Percentiles rank a stretch among this genome's conserved stretches.
Evolutionary conservation across 2,113 vertebrate genomes (phyloP).

Genomic region (Lepus europaeus): DNA sequence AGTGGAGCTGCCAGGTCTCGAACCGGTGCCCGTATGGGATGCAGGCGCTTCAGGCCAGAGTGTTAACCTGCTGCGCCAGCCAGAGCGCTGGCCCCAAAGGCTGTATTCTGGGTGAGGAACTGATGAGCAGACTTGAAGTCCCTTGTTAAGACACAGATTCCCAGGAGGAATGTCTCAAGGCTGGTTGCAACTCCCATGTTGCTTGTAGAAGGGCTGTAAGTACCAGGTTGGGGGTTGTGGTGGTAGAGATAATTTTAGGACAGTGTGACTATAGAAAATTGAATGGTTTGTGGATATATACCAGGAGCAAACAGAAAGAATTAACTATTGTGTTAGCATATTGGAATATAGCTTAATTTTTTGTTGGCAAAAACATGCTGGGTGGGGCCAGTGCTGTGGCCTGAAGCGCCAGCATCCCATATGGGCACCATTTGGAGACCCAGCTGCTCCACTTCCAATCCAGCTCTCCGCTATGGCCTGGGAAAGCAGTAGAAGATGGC

Average conservation of each 20-base stretch:
- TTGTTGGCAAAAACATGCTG: background rate
- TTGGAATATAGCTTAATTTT: background rate
- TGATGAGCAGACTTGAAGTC: background rate
- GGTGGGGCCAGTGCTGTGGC: too few relatives aligned
- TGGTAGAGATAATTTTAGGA: constrained; percentile 4
- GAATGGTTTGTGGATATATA: background rate
- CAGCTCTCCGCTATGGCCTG: too few relatives aligned
- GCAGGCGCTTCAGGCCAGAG: too few relatives aligned
- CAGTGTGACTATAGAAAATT: constrained; percentile 6
- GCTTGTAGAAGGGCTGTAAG: background rate
- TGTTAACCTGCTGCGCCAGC: too few relatives aligned
- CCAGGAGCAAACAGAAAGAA: background rate
- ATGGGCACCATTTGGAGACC: too few relatives aligned
- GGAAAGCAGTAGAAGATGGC: too few relatives aligned
- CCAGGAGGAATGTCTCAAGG: background rate
- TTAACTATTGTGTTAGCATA: background rate
- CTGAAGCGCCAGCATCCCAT: too few relatives aligned
- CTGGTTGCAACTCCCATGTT: background rate
- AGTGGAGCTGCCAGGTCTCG: too few relatives aligned
- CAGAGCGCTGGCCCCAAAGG: too few relatives aligned
- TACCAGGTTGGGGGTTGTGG: background rate
- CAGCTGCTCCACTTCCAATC: too few relatives aligned
- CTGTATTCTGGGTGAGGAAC: background rate
- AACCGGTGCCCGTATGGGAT: too few relatives aligned
- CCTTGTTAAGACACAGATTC: background rate